phyloP scores from a whole-genome alignment of 2,113 vertebrate genomes.

The Brienomyrus brachyistius region DNA sequence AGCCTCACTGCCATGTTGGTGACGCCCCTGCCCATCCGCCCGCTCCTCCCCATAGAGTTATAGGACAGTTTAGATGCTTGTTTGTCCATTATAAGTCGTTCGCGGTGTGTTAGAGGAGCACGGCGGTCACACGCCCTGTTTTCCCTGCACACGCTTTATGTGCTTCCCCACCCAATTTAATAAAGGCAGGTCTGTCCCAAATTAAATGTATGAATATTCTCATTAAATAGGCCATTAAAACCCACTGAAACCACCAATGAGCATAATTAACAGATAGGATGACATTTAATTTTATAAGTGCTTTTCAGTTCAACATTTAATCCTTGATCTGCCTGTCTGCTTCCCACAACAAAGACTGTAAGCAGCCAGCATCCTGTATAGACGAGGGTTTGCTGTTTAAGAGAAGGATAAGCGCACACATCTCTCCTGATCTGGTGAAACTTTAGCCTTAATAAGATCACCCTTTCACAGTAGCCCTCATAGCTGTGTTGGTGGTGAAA shows the following conservation, averaged over 20 bases:
- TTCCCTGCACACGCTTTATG: slow-evolving; percentile 47
- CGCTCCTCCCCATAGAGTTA: too few species aligned
- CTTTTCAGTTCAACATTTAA: slow-evolving; percentile 22
- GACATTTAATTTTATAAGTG: slow-evolving; percentile 28
- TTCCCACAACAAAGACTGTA: slow-evolving; percentile 22
- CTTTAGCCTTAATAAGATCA: background rate
- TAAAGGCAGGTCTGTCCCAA: slow-evolving; percentile 45
- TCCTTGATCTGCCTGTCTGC: slow-evolving; percentile 34
- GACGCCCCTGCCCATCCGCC: background rate
- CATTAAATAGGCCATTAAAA: slow-evolving; percentile 40
- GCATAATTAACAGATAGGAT: slow-evolving; percentile 7
- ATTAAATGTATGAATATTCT: slow-evolving; percentile 45
- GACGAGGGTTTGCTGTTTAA: background rate
- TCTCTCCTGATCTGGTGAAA: background rate
- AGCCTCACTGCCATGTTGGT: too few species aligned
- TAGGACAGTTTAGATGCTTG: too few species aligned
- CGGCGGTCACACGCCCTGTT: slow-evolving; percentile 8
- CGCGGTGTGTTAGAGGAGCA: background rate
- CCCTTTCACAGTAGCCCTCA: background rate
- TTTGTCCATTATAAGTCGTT: too few species aligned
- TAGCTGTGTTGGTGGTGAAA: background rate
- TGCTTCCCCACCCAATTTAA: slow-evolving; percentile 56
- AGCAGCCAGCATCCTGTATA: slow-evolving; percentile 7
- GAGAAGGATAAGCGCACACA: background rate
- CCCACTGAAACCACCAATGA: slow-evolving; percentile 23